phyloP scores from a whole-genome alignment of 2,797 vertebrate species.

The Austrolebias charrua region DNA sequence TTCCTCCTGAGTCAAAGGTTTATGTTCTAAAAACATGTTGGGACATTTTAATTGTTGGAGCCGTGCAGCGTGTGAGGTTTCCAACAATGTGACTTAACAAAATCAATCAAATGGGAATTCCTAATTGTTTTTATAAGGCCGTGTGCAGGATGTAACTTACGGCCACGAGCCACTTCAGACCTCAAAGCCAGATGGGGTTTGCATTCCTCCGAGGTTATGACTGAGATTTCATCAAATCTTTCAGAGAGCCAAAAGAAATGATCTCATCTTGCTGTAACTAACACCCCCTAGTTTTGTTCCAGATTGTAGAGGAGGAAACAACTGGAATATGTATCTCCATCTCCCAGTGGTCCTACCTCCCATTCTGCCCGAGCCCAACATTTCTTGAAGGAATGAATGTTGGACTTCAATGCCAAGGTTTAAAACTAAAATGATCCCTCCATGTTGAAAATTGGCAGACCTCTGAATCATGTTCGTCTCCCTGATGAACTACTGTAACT shows the following conservation, averaged over 20 bases:
- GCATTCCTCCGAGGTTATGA: constrained; percentile 13
- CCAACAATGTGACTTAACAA: background rate
- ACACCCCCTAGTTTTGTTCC: constrained; percentile 15
- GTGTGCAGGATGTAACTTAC: constrained; percentile 5
- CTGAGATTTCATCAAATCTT: constrained; percentile 39
- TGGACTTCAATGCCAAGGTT: too few relatives aligned
- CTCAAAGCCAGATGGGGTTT: constrained; percentile 27
- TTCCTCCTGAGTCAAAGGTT: background rate
- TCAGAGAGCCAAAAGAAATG: constrained; percentile 27
- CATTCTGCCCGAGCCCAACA: constrained; percentile 39
- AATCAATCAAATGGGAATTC: background rate
- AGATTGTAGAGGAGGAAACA: constrained; percentile 32
- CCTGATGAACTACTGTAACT: too few relatives aligned
- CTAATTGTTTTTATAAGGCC: background rate
- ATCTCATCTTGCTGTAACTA: constrained; percentile 30
- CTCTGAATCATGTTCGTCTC: too few relatives aligned
- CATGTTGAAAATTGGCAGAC: too few relatives aligned
- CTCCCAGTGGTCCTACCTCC: constrained; percentile 41
- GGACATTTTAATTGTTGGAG: background rate
- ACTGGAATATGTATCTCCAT: constrained; percentile 31
- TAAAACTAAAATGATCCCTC: too few relatives aligned
- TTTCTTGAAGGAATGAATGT: background rate
- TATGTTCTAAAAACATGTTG: background rate
- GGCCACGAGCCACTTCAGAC: constrained; percentile 13
- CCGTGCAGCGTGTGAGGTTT: background rate